Conservation (phyloP, 2,797 vertebrate genomes). For the Columba guinea region DNA sequence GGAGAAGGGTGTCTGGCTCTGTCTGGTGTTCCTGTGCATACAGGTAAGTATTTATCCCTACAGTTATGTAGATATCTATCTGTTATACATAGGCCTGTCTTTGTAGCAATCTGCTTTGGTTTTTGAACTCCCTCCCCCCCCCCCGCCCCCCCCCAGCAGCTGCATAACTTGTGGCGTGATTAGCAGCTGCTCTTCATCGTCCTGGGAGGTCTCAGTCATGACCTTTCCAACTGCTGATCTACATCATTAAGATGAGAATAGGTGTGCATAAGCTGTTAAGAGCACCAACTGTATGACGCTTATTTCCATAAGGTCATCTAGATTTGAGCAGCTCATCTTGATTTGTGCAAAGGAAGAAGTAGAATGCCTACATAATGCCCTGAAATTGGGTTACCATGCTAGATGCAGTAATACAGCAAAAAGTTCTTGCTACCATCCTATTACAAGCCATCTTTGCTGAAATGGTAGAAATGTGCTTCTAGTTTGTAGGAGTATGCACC, state of each 20-base stretch:
- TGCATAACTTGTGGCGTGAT: conserved; percentile 44
- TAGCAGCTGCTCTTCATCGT: conserved; percentile 45
- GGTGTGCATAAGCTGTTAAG: neutral
- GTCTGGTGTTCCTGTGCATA: conserved; percentile 60
- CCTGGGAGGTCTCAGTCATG: conserved; percentile 64
- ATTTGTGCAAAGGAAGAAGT: neutral
- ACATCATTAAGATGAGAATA: conserved; percentile 7
- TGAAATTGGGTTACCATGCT: neutral
- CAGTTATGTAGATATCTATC: conserved; percentile 61
- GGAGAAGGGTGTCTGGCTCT: conserved; percentile 39
- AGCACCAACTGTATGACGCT: neutral
- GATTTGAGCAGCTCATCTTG: neutral
- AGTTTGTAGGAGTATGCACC: neutral
- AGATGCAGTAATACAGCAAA: neutral
- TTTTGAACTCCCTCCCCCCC: neutral
- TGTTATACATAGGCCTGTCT: conserved; percentile 38
- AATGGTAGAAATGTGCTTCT: neutral
- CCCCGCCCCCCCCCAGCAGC: neutral
- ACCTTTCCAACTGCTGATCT: conserved; percentile 40
- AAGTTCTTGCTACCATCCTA: neutral
- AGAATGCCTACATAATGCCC: neutral
- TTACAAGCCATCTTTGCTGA: neutral
- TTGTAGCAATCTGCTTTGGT: conserved; percentile 40
- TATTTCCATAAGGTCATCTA: neutral
- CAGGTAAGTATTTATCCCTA: conserved; percentile 64